phyloP scores from a whole-genome alignment of 1,140 invertebrate genomes.

The Anagrus nilaparvatae region DNA sequence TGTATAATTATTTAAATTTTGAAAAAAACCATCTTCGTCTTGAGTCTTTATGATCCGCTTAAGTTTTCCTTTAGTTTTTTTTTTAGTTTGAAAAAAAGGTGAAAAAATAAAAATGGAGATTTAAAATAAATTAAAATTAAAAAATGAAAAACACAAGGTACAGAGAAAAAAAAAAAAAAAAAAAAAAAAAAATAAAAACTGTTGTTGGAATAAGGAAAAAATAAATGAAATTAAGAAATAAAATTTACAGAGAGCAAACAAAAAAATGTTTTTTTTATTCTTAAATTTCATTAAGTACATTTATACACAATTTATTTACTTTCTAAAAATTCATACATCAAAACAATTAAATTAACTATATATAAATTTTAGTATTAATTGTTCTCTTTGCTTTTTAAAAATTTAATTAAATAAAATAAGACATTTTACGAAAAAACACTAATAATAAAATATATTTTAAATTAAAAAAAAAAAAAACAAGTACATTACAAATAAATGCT shows the following conservation, averaged over 20 bases:
- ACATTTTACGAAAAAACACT: neutral
- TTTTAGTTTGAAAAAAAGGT: conserved; percentile 3
- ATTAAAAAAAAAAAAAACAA: conserved; percentile 1
- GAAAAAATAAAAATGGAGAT: conserved; percentile 2
- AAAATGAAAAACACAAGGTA: conserved; percentile 35
- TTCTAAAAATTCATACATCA: conserved; percentile 11
- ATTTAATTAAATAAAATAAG: conserved; percentile 6
- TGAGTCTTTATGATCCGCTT: conserved; percentile 27
- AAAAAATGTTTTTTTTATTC: conserved; percentile 39
- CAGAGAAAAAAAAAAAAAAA: conserved; percentile 28
- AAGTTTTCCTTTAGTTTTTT: too few relatives aligned
- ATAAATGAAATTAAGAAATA: conserved; percentile 18
- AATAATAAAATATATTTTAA: conserved; percentile 9
- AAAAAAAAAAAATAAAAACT: conserved; percentile 11
- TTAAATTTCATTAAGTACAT: conserved; percentile 20
- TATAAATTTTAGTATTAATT: conserved; percentile 10
- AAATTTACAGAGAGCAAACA: conserved; percentile 28
- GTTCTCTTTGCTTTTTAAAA: neutral
- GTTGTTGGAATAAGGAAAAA: conserved; percentile 18
- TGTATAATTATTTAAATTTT: too few relatives aligned
- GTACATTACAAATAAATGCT: conserved; percentile 5
- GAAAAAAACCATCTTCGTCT: conserved; percentile 52
- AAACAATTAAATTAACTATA: conserved; percentile 10
- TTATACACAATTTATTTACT: conserved; percentile 15
- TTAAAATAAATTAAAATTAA: conserved; percentile 1